phyloP scores from a whole-genome alignment of 2,888 invertebrate genomes.

The Scrobipalpa costella region DNA sequence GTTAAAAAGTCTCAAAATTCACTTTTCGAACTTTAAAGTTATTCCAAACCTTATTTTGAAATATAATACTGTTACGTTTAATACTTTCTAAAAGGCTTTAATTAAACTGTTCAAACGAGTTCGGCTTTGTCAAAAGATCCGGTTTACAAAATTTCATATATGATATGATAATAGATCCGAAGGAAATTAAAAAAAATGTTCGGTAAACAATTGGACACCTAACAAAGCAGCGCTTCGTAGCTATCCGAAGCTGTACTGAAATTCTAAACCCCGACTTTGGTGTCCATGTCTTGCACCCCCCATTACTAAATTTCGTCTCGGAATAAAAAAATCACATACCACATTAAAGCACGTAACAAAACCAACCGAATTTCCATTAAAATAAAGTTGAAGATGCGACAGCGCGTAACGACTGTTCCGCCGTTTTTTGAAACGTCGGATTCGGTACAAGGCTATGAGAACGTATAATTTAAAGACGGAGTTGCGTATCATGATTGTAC shows the following conservation, averaged over 20 bases:
- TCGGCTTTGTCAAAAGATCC: conserved; percentile 34
- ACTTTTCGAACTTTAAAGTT: conserved; percentile 40
- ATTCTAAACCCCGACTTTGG: conserved; percentile 80
- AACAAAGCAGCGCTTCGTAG: conserved; percentile 78
- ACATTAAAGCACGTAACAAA: conserved; percentile 24
- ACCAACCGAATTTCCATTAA: rapidly evolving
- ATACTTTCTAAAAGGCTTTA: conserved; percentile 30
- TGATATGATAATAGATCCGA: conserved; percentile 48
- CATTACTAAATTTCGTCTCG: conserved; percentile 75
- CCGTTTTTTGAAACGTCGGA: conserved; percentile 44
- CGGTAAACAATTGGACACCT: conserved; percentile 74
- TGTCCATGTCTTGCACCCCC: conserved; percentile 80
- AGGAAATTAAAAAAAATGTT: conserved; percentile 65
- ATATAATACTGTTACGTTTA: conserved; percentile 50
- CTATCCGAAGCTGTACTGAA: conserved; percentile 81
- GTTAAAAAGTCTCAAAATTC: conserved; percentile 30
- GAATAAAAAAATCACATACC: conserved; percentile 44
- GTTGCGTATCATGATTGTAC: conserved; percentile 46
- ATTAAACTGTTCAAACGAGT: conserved; percentile 25
- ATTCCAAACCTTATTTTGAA: conserved; percentile 41
- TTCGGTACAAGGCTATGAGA: conserved; percentile 78
- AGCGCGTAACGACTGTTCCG: conserved; percentile 36
- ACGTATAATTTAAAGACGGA: conserved; percentile 81
- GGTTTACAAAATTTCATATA: conserved; percentile 41
- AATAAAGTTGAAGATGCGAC: conserved; percentile 43